Evolutionary conservation across 2,797 vertebrate genomes (phyloP).

Genomic region (Sciurus carolinensis): DNA sequence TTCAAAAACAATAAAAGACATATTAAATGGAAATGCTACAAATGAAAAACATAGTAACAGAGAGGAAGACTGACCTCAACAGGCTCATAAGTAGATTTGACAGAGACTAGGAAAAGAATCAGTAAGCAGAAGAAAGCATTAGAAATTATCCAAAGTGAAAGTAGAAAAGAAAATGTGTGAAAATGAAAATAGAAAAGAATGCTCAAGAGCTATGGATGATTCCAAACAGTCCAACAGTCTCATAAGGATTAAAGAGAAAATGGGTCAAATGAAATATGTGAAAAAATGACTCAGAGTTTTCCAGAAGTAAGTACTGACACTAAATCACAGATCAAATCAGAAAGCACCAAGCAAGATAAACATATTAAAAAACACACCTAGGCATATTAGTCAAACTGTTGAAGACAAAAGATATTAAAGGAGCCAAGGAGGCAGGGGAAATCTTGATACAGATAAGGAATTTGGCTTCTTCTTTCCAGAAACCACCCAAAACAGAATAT

Average conservation of each 20-base stretch:
- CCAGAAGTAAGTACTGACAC: background rate
- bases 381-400: background rate
- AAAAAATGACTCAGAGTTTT: background rate
- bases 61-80: background rate
- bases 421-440: background rate
- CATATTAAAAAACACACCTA: background rate
- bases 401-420: background rate
- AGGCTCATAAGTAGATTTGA: background rate
- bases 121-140: background rate
- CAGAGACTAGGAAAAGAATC: background rate
- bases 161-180: background rate
- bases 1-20: background rate
- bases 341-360: background rate
- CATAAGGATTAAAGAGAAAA: background rate
- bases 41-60: background rate
- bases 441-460: background rate
- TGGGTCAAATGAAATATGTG: background rate
- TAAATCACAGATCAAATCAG: conserved; percentile 21
- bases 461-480: background rate
- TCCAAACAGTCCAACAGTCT: background rate
- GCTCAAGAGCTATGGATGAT: background rate
- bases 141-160: background rate
- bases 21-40: conserved; percentile 12
- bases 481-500: background rate
- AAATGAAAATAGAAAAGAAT: background rate